These are phyloP conservation scores for Eilema griseolum DNA, from an alignment of 2,888 invertebrate genomes.

Conservation along the genomic window DNA sequence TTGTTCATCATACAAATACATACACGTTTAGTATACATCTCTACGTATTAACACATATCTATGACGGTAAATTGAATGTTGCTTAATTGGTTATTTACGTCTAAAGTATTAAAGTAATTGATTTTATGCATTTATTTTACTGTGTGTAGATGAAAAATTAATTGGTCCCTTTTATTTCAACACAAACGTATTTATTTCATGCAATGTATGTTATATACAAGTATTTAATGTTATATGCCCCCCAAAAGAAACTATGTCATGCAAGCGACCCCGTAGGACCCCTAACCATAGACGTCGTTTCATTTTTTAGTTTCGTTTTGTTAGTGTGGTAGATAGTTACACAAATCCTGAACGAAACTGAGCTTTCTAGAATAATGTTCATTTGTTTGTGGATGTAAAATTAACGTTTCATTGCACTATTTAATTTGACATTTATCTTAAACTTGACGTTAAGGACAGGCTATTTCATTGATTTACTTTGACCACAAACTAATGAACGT, in stretches of 20 bases:
- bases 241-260: slow-evolving; percentile 54
- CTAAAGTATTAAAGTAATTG: neutral
- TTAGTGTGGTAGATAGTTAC: slow-evolving; percentile 74
- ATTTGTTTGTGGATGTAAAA: slow-evolving; percentile 73
- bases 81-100: neutral
- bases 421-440: slow-evolving; percentile 1
- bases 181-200: slow-evolving; percentile 49
- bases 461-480: slow-evolving; percentile 5
- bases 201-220: slow-evolving; percentile 53
- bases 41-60: slow-evolving; percentile 27
- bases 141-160: slow-evolving; percentile 56
- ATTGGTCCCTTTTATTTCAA: slow-evolving; percentile 40
- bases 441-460: neutral
- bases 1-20: slow-evolving; percentile 19
- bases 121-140: slow-evolving; percentile 35
- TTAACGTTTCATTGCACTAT: slow-evolving; percentile 17
- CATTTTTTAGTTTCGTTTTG: slow-evolving; percentile 51
- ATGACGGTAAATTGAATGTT: slow-evolving; percentile 7
- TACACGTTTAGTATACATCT: slow-evolving; percentile 27
- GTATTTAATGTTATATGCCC: slow-evolving; percentile 50
- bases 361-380: slow-evolving; percentile 78
- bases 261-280: slow-evolving; percentile 53
- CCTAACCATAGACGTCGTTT: slow-evolving; percentile 50
- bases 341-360: slow-evolving; percentile 83
- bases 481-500: slow-evolving; percentile 76